phyloP scores from a whole-genome alignment of 2,888 invertebrate genomes.

The Calameuta pallipes region DNA sequence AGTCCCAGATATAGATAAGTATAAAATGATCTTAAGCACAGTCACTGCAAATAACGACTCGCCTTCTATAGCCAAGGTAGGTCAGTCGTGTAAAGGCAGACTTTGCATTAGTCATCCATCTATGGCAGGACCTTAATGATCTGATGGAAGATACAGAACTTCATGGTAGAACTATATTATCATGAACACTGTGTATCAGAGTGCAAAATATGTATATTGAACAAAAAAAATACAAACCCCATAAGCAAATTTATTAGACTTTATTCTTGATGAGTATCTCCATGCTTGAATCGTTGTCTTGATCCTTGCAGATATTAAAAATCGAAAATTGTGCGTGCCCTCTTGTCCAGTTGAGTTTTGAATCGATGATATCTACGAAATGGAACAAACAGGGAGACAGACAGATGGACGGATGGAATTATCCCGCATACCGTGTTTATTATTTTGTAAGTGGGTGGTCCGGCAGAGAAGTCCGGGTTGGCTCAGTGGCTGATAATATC shows the following conservation, averaged over 20 bases:
- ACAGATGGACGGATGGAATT: constrained; percentile 28
- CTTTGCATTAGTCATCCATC: constrained; percentile 39
- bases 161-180: neutral
- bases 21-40: constrained; percentile 37
- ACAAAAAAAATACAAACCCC: neutral
- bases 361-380: constrained; percentile 43
- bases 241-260: neutral
- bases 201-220: neutral
- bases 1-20: constrained; percentile 45
- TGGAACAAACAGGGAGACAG: constrained; percentile 39
- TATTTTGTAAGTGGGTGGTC: constrained; percentile 62
- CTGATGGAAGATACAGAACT: constrained; percentile 23
- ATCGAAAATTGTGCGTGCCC: neutral
- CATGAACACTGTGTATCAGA: neutral
- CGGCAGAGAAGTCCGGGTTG: constrained; percentile 48
- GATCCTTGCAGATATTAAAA: neutral
- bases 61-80: constrained; percentile 30
- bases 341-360: neutral
- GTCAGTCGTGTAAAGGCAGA: constrained; percentile 12
- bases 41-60: constrained; percentile 45
- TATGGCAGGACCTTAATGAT: constrained; percentile 24
- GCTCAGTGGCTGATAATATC: constrained; percentile 57
- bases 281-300: neutral
- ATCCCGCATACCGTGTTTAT: constrained; percentile 55
- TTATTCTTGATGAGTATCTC: neutral